Conservation (phyloP, 2,113 vertebrate species). For the Odontophorus gujanensis region DNA sequence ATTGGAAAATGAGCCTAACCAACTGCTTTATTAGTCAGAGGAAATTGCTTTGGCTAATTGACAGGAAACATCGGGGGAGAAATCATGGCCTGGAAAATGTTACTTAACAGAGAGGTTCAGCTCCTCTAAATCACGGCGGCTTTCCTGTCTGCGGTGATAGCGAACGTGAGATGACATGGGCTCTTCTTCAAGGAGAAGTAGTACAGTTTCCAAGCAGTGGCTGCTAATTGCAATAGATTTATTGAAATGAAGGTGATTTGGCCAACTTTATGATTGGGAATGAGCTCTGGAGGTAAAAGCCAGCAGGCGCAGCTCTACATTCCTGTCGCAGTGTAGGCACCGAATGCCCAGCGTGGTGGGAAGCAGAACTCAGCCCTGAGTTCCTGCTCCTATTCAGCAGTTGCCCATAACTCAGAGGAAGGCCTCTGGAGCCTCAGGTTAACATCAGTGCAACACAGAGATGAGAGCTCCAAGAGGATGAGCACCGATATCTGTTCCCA, state of each 20-base stretch:
- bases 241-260: constrained; percentile 32
- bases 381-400: neutral
- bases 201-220: neutral
- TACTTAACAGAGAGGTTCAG: constrained; percentile 10
- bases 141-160: neutral
- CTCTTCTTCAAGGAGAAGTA: neutral
- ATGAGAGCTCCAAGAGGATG: neutral
- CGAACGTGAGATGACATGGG: neutral
- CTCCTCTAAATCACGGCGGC: neutral
- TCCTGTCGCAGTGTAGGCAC: too few species aligned
- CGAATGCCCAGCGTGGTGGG: too few species aligned
- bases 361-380: neutral
- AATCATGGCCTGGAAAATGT: constrained; percentile 36
- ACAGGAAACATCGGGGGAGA: constrained; percentile 45
- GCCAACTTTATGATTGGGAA: neutral
- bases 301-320: neutral
- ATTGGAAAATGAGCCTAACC: constrained; percentile 56
- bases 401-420: neutral
- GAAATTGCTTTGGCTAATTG: constrained; percentile 61
- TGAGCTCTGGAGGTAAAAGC: neutral
- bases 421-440: neutral
- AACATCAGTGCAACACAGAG: neutral
- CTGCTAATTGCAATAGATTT: constrained; percentile 8
- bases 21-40: constrained; percentile 42
- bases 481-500: neutral